These are phyloP conservation scores for Malacoctenus gilli DNA, from an alignment of 2,797 vertebrate species.

Conservation along the genomic window DNA sequence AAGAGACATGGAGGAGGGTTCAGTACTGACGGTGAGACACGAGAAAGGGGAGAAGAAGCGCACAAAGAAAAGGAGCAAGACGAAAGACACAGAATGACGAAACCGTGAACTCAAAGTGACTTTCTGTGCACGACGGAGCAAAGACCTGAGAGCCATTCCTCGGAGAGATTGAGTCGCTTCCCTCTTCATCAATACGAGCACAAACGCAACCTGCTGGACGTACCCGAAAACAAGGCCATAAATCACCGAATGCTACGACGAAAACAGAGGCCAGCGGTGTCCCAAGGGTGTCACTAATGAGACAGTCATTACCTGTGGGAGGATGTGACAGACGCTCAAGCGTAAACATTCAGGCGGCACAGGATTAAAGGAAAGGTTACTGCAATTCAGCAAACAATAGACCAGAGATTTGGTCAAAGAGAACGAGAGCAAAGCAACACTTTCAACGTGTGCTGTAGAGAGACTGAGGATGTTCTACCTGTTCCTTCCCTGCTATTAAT, in stretches of 20 bases:
- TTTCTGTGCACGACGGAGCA: neutral
- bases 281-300: slow-evolving; percentile 17
- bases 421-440: neutral
- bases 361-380: neutral
- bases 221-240: slow-evolving; percentile 6
- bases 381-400: no score
- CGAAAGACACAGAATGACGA: slow-evolving; percentile 25
- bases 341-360: neutral
- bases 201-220: neutral
- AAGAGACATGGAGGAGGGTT: slow-evolving; percentile 57
- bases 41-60: slow-evolving; percentile 23
- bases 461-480: slow-evolving; percentile 25
- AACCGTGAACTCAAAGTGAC: slow-evolving; percentile 8
- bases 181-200: no score
- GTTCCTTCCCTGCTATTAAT: slow-evolving; percentile 32
- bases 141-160: neutral
- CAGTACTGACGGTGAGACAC: slow-evolving; percentile 34
- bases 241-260: slow-evolving; percentile 19
- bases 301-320: slow-evolving; percentile 21
- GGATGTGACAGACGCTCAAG: slow-evolving; percentile 10
- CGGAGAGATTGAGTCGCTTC: neutral
- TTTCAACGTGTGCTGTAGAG: slow-evolving; percentile 4
- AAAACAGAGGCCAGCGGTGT: slow-evolving; percentile 13
- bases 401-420: no score
- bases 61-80: slow-evolving; percentile 31